Base-by-base conservation (phyloP, 2,113 vertebrate genomes). In the Nycticryphes semicollaris region DNA sequence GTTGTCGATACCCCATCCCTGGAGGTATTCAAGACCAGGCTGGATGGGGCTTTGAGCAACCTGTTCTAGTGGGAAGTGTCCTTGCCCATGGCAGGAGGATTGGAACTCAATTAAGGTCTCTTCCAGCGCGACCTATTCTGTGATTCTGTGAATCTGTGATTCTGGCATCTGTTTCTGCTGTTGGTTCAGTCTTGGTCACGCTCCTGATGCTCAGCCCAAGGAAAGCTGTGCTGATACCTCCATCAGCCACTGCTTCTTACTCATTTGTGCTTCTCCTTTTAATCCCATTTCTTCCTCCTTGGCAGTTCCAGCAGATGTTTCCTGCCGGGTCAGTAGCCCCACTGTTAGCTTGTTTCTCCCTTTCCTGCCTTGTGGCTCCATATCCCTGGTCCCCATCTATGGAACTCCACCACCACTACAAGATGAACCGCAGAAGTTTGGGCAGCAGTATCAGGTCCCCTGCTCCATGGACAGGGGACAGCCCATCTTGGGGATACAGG, bases 341-440 rank as follows among this genome's bases (percentile, higher is more conserved):
- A 11, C 9, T 1, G 0, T 9, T 41, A 64, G 24, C 43, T 68
- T 1, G 0, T 23, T 21, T 53, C 21, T 90, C 23, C 20, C 21
- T 82, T 8, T 73, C 43, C 53, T 47, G 28, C 18, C 39, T 50
- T 73, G 12, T 56, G 35, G 68, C 16, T 59, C 67, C 21, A 15
- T 1, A 7, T 69, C 4, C 33, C 31, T 2, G 0, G 35, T 60
- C 17, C 28, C 20, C 27, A 4, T 6, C 4, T 12, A 3, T 60
- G 35, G 9, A 68, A 50, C 7, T 75, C 47, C 41, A 43, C 11
- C 28, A 6, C 64, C 62, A 10, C 27, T 51, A 64, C 30, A 13
- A 66, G 30, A 10, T 47, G 48, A 59, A 78, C 43, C 16, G 20
- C 21, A 35, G 13, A 33, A 17, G 8, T 22, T 10, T 37, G 45